Evolutionary conservation across 2,797 vertebrate genomes (phyloP), one percentile per base, ranked within the genome.

Genomic region (Brachyalestes nurse): DNA sequence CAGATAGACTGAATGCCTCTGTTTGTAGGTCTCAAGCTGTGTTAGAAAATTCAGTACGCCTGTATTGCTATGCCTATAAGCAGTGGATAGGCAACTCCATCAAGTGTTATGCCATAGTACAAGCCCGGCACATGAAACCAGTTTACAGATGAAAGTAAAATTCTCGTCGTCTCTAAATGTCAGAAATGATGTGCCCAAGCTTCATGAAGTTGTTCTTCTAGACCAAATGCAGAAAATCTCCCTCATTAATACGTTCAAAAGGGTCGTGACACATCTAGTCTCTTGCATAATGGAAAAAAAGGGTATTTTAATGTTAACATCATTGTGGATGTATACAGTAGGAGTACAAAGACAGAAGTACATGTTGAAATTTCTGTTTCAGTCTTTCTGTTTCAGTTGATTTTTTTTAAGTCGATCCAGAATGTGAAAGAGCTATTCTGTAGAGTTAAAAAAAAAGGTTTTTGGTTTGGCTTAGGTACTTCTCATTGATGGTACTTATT

Each of bases 401-500:
- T 62, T 75, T 62, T 45, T 71, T n/a, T 67, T 64, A 19, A 19
- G 69, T 49, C 61, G 75, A 75, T 66, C 74, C 61, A 75, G 45
- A 82, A 79, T 86, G 84, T 88, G 81, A 87, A 79, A 25, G 38
- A 58, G 47, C 38, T 17, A 28, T 67, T 53, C 13, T 49, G 34
- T 34, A 65, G 38, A 84, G 69, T n/a, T n/a, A 67, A 70, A 83
- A 64, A 58, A 51, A 72, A 71, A 66, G 38, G 61, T 21, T 25
- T 45, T 58, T 57, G 67, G 45, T 78, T 58, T 53, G 9, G 58
- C 57, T 57, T 82, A 73, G 84, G 85, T 89, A 86, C 88, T 84
- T 79, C 53, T 85, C 80, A 76, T 72, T 78, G 72, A 77, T 79
- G 82, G 85, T 84, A 85, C 77, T 79, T 65, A 69, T 79, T 87